A percentile compares a stretch with the other conserved stretches of the same genome.
phyloP scores from a whole-genome alignment of 2,113 vertebrate species.

The Platichthys stellatus region DNA sequence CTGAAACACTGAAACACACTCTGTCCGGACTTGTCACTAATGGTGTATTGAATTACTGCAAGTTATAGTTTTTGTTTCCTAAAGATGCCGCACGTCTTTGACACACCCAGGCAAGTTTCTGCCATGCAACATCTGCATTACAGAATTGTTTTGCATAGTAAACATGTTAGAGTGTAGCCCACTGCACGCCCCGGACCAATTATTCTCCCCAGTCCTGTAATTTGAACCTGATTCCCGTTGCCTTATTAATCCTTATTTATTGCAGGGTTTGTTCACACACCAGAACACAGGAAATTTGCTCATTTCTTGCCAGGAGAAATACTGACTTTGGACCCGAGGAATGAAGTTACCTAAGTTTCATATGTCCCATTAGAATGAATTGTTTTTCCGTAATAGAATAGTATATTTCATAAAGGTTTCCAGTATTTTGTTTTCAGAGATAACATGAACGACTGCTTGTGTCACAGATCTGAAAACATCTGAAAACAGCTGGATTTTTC shows the following conservation, averaged over 20 bases:
- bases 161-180: conserved; percentile 38
- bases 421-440: neutral
- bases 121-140: conserved; percentile 24
- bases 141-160: conserved; percentile 29
- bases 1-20: conserved; percentile 16
- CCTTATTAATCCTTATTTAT: conserved; percentile 46
- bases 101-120: neutral
- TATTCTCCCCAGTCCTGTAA: conserved; percentile 41
- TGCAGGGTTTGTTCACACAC: conserved; percentile 40
- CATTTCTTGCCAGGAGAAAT: conserved; percentile 54
- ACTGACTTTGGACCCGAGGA: conserved; percentile 37
- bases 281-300: conserved; percentile 54
- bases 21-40: neutral
- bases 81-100: conserved; percentile 10
- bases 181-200: conserved; percentile 22
- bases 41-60: conserved; percentile 3
- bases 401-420: conserved; percentile 10
- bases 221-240: conserved; percentile 41
- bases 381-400: conserved; percentile 23
- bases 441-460: conserved; percentile 6
- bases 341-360: conserved; percentile 29
- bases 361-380: conserved; percentile 5
- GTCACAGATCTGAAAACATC: conserved; percentile 18
- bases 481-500: conserved; percentile 13
- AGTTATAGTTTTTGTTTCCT: conserved; percentile 9